These are phyloP conservation scores for Ophioninae sp. DNA, from an alignment of 2,888 invertebrate species.

Conservation along the genomic window DNA sequence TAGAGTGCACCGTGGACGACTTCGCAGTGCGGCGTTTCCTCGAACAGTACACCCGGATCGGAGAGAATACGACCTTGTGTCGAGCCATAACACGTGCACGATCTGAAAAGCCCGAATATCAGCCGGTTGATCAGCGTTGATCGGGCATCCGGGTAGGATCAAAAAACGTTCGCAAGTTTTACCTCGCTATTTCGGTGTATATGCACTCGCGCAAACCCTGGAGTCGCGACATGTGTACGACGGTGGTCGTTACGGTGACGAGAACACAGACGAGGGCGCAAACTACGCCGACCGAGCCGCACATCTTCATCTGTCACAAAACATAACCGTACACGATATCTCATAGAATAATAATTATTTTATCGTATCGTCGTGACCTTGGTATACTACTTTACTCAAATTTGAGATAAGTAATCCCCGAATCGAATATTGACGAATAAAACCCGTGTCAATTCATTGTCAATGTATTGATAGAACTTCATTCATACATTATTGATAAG, in stretches of 20 bases:
- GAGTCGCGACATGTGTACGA: slow-evolving; percentile 93
- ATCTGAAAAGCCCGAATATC: slow-evolving; percentile 71
- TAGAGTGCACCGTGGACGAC: slow-evolving; percentile 95
- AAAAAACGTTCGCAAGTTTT: slow-evolving; percentile 18
- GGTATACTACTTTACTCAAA: neutral
- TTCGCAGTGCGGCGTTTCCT: slow-evolving; percentile 92
- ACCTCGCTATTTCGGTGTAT: slow-evolving; percentile 84
- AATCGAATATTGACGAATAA: too few relatives aligned
- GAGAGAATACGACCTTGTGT: slow-evolving; percentile 72
- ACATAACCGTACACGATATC: neutral
- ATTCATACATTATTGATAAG: too few relatives aligned
- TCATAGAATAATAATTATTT: neutral
- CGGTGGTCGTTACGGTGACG: slow-evolving; percentile 94
- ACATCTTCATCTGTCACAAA: slow-evolving; percentile 90
- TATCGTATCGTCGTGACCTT: neutral
- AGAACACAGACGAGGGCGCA: slow-evolving; percentile 93
- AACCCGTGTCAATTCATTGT: too few relatives aligned
- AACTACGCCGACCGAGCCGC: slow-evolving; percentile 92
- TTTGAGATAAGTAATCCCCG: too few relatives aligned
- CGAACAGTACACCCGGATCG: slow-evolving; percentile 86
- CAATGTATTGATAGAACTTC: too few relatives aligned
- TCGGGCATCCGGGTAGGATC: too few relatives aligned
- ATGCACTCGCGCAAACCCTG: slow-evolving; percentile 94
- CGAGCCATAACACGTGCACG: slow-evolving; percentile 81
- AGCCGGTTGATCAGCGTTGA: neutral